These are phyloP conservation scores for Maconellicoccus hirsutus DNA, from an alignment of 1,140 invertebrate species.

Conservation along the genomic window DNA sequence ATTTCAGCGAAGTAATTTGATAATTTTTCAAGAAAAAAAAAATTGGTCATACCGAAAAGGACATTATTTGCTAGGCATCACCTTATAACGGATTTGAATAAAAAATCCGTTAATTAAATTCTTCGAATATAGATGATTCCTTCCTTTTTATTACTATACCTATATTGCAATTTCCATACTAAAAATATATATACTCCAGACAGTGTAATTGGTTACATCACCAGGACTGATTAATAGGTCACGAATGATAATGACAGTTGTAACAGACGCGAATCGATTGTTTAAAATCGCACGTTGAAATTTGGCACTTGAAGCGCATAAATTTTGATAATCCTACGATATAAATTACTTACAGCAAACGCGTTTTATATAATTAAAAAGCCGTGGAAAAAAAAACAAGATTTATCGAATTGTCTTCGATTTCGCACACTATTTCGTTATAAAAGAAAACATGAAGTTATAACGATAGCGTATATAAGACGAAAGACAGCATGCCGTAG, in stretches of 20 bases:
- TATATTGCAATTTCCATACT: no score
- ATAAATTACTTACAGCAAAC: neutral
- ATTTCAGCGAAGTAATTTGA: no score
- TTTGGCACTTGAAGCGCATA: slow-evolving; percentile 2
- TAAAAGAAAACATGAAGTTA: neutral
- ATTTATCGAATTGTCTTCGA: neutral
- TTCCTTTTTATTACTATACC: no score
- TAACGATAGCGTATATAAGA: neutral
- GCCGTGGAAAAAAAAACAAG: neutral
- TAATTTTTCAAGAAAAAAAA: no score
- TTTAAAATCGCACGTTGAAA: neutral
- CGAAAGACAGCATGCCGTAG: neutral
- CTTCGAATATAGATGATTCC: no score
- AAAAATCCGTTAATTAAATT: no score
- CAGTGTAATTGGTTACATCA: neutral
- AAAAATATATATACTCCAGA: no score
- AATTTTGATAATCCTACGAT: neutral
- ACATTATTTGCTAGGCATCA: no score
- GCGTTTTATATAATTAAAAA: neutral
- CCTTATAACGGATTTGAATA: no score
- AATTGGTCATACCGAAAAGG: no score
- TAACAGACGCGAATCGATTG: neutral
- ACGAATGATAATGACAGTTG: neutral
- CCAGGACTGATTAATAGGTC: neutral
- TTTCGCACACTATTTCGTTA: neutral